Base-by-base conservation (phyloP, 2,797 vertebrate genomes). In the Agapornis canus region DNA sequence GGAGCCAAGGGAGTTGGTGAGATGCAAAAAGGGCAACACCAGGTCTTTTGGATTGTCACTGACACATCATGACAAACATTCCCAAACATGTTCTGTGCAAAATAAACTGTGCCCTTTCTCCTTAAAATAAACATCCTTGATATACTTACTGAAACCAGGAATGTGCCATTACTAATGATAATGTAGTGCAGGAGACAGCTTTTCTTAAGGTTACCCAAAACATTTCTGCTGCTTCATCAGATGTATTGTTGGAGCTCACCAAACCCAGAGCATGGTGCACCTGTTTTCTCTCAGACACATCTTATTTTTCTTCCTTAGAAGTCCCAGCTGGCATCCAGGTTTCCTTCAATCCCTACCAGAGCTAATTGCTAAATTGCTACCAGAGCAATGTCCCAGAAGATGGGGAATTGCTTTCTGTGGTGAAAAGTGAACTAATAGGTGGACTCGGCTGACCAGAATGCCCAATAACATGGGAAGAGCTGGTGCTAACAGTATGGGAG, bases 281-380 rank as follows among this genome's bases (percentile, higher is more conserved):
- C 96, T 97, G 96, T 94, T 97, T 95, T 97, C 90, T 95, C 91
- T 97, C 95, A 96, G 91, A 85, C 95, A 95, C 95, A 97, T 95
- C 95, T 95, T 95, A 95, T 95, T 96, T 96, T 93, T 96, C 96
- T 96, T 96, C 95, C 82, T 63, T 95, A 90, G 77, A 96, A 96
- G 90, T 90, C 80, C 63, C 94, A 96, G 88, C 90, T 96, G 95
- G 95, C 29, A 0, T 86, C 66, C 95, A 95, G 96, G 85, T 95
- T 96, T 95, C 86, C 94, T 91, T 92, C 91, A 96, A 95, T 90
- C 78, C 94, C 93, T 96, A 94, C 95, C 95, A 96, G 92, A 96
- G 93, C 87, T 96, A 95, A 95, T 96, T 96, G 89, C 71, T 96
- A 93, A 96, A 96, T 92, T 95, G 89, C 75, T 96, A 92, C 57